Percentiles rank a stretch among this genome's conserved stretches.
Evolutionary conservation across 2,113 vertebrate genomes (phyloP).

Genomic region (Australoheros scitulus): DNA sequence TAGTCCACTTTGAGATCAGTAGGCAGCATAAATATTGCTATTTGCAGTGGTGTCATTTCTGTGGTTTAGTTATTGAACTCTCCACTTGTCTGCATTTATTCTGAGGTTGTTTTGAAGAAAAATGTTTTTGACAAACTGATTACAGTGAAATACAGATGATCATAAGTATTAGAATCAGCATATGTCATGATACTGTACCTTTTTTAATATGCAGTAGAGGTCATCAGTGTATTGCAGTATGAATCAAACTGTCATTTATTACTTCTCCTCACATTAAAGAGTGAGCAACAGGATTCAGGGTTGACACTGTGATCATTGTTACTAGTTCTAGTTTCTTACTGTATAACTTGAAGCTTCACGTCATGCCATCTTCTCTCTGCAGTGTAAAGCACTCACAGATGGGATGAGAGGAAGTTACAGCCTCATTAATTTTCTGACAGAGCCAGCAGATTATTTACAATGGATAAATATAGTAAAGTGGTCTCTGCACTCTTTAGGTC

Average conservation of each 20-base stretch:
- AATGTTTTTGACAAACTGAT: background rate
- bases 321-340: background rate
- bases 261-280: background rate
- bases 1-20: background rate
- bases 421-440: background rate
- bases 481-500: slow-evolving; percentile 4
- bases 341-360: background rate
- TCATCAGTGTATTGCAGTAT: background rate
- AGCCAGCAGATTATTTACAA: background rate
- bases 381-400: background rate
- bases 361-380: background rate
- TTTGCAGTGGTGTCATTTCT: background rate
- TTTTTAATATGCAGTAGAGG: background rate
- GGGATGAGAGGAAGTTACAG: background rate
- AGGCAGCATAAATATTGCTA: background rate
- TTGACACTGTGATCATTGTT: background rate
- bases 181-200: background rate
- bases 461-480: background rate
- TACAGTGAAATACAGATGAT: background rate
- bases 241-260: background rate
- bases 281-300: background rate
- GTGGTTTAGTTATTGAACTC: background rate
- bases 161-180: rapidly evolving
- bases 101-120: background rate
- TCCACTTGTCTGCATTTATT: background rate